A percentile compares a stretch with the other conserved stretches of the same genome.
These are phyloP conservation scores for Polyodon spathula DNA, from an alignment of 2,113 vertebrate genomes.

Conservation along the genomic window DNA sequence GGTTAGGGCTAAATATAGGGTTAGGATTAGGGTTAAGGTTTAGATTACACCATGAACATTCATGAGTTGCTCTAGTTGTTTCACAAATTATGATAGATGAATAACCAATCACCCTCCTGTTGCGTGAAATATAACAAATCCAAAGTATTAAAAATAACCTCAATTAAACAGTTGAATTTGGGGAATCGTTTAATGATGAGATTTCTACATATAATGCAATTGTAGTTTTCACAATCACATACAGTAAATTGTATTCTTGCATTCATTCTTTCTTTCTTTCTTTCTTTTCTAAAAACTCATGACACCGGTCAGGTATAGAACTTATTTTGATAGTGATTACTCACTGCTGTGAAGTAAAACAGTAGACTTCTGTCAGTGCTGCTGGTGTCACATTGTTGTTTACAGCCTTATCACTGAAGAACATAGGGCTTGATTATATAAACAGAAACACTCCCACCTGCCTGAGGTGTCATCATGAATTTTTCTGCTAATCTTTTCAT, in stretches of 20 bases:
- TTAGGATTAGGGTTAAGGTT: too few species aligned
- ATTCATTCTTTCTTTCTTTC: not conserved
- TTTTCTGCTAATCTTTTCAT: constrained; percentile 64
- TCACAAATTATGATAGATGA: too few species aligned
- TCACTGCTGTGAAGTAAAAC: constrained; percentile 25
- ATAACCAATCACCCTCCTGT: too few species aligned
- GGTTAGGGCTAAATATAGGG: too few species aligned
- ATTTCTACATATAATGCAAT: too few species aligned
- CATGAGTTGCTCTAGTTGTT: too few species aligned
- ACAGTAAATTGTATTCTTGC: not conserved
- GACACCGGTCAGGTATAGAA: constrained; percentile 34
- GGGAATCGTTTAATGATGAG: too few species aligned
- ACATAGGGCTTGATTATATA: constrained; percentile 70
- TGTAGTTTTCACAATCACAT: too few species aligned
- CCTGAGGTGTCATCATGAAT: constrained; percentile 58
- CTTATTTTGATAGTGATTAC: constrained; percentile 37
- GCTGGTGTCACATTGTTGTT: constrained; percentile 31
- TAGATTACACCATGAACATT: too few species aligned
- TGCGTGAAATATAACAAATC: too few species aligned
- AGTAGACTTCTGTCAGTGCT: constrained; percentile 17
- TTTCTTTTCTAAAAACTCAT: not conserved
- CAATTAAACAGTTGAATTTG: too few species aligned
- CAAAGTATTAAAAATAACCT: too few species aligned
- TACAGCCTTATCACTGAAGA: constrained; percentile 32
- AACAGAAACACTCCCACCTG: constrained; percentile 67